Evolutionary conservation across 2,888 invertebrate species (phyloP).

Genomic region (Hyles lineata): DNA sequence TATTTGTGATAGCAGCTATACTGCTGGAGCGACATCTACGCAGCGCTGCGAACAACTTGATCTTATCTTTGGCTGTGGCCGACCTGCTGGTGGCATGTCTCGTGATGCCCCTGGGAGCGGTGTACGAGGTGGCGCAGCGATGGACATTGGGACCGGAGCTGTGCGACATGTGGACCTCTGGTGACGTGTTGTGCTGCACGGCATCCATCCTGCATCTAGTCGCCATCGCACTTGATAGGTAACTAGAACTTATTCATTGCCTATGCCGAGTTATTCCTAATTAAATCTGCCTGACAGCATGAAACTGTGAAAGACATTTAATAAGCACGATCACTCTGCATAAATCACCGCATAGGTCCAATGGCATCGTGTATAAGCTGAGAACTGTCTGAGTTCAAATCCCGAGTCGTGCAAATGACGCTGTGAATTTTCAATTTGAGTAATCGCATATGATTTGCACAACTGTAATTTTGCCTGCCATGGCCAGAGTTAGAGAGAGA

Average conservation of each 20-base stretch:
- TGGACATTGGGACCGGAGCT: conserved; percentile 94
- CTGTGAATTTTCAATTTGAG: too few relatives aligned
- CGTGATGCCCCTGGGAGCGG: conserved; percentile 91
- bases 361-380: too few relatives aligned
- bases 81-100: conserved; percentile 95
- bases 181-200: conserved; percentile 96
- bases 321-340: too few relatives aligned
- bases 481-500: too few relatives aligned
- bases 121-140: conserved; percentile 91
- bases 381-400: too few relatives aligned
- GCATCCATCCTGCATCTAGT: conserved; percentile 93
- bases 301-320: too few relatives aligned
- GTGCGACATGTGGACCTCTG: conserved; percentile 97
- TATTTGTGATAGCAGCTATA: conserved; percentile 97
- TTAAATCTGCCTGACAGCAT: too few relatives aligned
- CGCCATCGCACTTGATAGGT: conserved; percentile 93
- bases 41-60: conserved; percentile 95
- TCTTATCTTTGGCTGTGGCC: conserved; percentile 95
- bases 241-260: conserved; percentile 42
- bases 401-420: too few relatives aligned
- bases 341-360: too few relatives aligned
- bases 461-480: too few relatives aligned
- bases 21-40: conserved; percentile 93
- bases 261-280: neutral
- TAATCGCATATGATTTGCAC: too few relatives aligned